Evolutionary conservation across 2,113 vertebrate genomes (phyloP), one percentile per base, ranked within the genome.

Genomic region (Tamias sibiricus): DNA sequence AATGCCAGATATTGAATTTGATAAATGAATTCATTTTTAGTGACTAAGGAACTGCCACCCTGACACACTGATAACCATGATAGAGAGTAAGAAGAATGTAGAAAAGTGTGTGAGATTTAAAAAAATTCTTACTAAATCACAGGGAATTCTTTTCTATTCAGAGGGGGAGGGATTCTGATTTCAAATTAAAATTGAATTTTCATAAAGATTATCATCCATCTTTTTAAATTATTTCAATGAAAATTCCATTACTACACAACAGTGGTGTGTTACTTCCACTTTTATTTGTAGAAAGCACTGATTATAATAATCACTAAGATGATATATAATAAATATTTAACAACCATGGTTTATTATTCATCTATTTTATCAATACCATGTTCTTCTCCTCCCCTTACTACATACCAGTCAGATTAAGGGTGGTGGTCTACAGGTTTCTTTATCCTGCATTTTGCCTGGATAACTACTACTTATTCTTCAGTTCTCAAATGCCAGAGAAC

Each of bases 101-200:
- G 62, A 28, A 54, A 92, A 92, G 3, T 72, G 80, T 8, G 66
- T 47, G 11, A 59, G 22, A 26, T 87, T 87, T 12, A 49, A 13
- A 5, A 91, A 64, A 79, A 64, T 57, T 92, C 66, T 71, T 74
- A 79, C 4, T 20, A 84, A 95, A 89, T 52, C 42, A 81, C 24
- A 94, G 14, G 14, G 10, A 84, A 72, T 91, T 84, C 42, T 71
- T 84, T 91, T 87, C 75, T 71, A 87, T 57, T 95, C 32, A 68
- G 30, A 47, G 77, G 17, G 17, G 28, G 72, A 83, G 59, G 76
- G 22, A 79, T 64, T 94, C 62, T 95, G 52, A 66, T 89, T 84
- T 88, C 35, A 88, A 91, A 71, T 87, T 87, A 91, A 83, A 96
- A 92, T 16, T 69, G 30, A 85, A 75, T 85, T 85, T 86, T 88